A percentile compares a stretch with the other conserved stretches of the same genome.
phyloP scores from a whole-genome alignment of 1,140 invertebrate species.

The Philotrypesis tridentata region DNA sequence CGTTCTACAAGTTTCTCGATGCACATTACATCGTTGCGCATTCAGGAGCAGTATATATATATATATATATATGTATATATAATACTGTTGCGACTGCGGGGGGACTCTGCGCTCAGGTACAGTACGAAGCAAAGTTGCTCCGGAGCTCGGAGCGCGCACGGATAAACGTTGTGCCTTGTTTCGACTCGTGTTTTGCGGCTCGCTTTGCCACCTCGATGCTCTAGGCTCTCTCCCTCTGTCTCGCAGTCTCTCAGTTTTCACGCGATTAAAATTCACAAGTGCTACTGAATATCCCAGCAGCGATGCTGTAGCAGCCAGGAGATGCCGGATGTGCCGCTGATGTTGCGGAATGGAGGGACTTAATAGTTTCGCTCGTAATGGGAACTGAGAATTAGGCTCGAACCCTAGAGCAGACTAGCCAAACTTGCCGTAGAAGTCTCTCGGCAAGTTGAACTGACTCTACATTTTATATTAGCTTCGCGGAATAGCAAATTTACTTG shows the following conservation, averaged over 20 bases:
- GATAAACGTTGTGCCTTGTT: conserved; percentile 22
- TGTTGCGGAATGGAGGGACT: background rate
- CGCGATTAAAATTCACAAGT: conserved; percentile 34
- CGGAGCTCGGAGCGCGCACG: background rate
- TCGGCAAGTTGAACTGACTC: too few relatives aligned
- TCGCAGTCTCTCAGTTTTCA: background rate
- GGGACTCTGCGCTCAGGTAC: background rate
- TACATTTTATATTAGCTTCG: too few relatives aligned
- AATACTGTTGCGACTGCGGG: background rate
- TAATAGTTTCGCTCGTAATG: background rate
- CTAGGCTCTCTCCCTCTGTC: background rate
- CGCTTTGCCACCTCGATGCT: conserved; percentile 6
- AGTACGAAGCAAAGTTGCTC: conserved; percentile 27
- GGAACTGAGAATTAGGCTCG: background rate
- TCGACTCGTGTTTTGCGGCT: conserved; percentile 23
- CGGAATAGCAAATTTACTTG: background rate
- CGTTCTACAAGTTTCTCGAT: background rate
- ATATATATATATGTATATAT: too few relatives aligned
- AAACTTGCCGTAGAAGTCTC: background rate
- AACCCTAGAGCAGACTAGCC: background rate
- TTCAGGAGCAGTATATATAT: too few relatives aligned
- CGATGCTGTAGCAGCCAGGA: background rate
- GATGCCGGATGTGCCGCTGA: background rate
- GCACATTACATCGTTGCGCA: conserved; percentile 34
- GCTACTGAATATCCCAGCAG: conserved; percentile 21